phyloP scores from a whole-genome alignment of 2,113 vertebrate genomes.

The Chaetura pelagica region DNA sequence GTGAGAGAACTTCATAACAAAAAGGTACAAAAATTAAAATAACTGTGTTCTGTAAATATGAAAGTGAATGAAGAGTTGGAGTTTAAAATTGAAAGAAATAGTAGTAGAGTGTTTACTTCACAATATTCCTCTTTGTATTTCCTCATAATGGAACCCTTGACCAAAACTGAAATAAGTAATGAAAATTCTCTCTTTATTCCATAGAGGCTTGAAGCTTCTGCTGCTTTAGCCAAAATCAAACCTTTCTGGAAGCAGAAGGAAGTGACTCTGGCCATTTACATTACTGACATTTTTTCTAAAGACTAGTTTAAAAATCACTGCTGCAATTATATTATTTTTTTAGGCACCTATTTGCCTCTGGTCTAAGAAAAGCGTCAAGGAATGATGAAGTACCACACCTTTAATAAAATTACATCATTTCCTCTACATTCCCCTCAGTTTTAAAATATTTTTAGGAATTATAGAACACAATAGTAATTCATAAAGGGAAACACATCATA shows the following conservation, averaged over 20 bases:
- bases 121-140: neutral
- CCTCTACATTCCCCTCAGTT: neutral
- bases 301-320: neutral
- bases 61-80: neutral
- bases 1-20: neutral
- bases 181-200: conserved; percentile 3
- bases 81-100: neutral
- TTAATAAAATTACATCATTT: neutral
- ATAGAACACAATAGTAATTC: neutral
- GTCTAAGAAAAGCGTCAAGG: neutral
- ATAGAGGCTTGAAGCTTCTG: neutral
- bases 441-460: neutral
- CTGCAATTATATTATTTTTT: neutral
- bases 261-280: neutral
- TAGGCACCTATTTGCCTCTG: neutral
- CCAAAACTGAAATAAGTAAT: neutral
- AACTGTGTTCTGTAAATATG: neutral
- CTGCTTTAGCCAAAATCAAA: neutral
- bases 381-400: neutral
- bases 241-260: neutral
- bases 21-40: neutral
- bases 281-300: neutral
- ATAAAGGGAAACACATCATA: neutral
- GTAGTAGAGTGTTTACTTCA: neutral
- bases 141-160: neutral